phyloP scores from a whole-genome alignment of 2,113 vertebrate genomes.

The Oryzias melastigma region DNA sequence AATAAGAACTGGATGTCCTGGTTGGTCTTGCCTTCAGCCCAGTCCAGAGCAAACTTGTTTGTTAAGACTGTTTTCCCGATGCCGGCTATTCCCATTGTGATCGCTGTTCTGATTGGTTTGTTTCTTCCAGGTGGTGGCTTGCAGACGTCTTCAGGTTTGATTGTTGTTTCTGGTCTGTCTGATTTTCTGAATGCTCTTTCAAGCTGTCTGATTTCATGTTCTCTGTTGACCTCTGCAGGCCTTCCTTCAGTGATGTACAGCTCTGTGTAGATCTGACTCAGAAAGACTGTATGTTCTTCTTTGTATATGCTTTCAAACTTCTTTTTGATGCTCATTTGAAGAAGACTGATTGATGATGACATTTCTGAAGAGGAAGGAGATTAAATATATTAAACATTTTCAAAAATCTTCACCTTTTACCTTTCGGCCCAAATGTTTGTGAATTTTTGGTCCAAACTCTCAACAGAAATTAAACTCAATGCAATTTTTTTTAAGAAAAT shows the following conservation, averaged over 20 bases:
- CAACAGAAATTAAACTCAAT: too few relatives aligned
- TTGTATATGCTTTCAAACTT: constrained; percentile 35
- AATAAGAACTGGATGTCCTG: constrained; percentile 36
- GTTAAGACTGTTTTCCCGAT: constrained; percentile 42
- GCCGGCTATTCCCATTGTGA: constrained; percentile 30
- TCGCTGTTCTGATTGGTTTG: constrained; percentile 12
- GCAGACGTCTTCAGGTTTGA: constrained; percentile 17
- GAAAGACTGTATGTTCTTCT: constrained; percentile 10
- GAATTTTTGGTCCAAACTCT: too few relatives aligned
- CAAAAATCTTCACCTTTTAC: too few relatives aligned
- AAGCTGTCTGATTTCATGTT: constrained; percentile 55
- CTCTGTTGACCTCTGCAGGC: constrained; percentile 2
- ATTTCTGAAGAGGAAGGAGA: too few relatives aligned
- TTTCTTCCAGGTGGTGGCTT: neutral
- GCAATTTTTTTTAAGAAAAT: too few relatives aligned
- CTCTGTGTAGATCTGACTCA: constrained; percentile 54
- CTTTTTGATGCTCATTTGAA: constrained; percentile 12
- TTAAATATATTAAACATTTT: too few relatives aligned
- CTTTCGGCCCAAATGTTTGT: too few relatives aligned
- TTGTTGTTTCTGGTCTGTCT: neutral
- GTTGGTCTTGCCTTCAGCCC: constrained; percentile 25
- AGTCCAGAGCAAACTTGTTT: constrained; percentile 21
- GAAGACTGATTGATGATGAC: neutral
- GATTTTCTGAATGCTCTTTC: constrained; percentile 17
- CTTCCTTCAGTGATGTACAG: constrained; percentile 37